Evolutionary conservation across 2,888 invertebrate genomes (phyloP), one percentile per base, ranked within the genome.

Genomic region (Amblyjoppa proteus): DNA sequence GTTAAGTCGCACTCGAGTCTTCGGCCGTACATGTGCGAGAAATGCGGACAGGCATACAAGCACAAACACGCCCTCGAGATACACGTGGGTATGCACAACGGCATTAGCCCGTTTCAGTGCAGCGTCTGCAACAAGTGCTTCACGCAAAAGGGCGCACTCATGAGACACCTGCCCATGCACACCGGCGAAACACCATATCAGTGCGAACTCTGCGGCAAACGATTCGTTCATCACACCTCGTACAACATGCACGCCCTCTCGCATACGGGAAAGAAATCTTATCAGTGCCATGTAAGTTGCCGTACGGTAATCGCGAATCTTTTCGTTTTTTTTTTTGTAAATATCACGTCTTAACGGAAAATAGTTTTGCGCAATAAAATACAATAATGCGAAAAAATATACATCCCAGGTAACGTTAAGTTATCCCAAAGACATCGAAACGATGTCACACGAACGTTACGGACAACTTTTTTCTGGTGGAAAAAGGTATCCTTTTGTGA

Each of bases 241-340:
- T 96, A 96, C 94, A 96, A 96, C 93, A 96, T 96, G 95, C 97
- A 97, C 94, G 95, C 95, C 92, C 93, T 96, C 91, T 95, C 96
- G 45, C 96, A 97, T 94, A 92, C 91, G 20, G 90, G 91, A 4
- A 90, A 92, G 51, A 93, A 92, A 78, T 91, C 90, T 3, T 91
- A 92, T 79, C 91, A 88, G 64, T 93, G 92, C 78, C 87, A 89
- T 69, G 93, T 93, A 86, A 88, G 91, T 90, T 34, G 81, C 61
- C 28, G 38, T 66, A 53, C 25, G 25, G 25, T 9, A 13, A 0
- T 64, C 16, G 38, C 16, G 34, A 28, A 20, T 20, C 38, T 34
- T 5, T 16, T 64, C 5, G 38, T 34, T 6, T 66, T 16, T 16
- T 66, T 68, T 34, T 6, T 34, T 0, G 0, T 34, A 34, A 34